A percentile compares a stretch with the other conserved stretches of the same genome.
Conservation (phyloP, 2,113 vertebrate species). For the Corythaeola cristata region DNA sequence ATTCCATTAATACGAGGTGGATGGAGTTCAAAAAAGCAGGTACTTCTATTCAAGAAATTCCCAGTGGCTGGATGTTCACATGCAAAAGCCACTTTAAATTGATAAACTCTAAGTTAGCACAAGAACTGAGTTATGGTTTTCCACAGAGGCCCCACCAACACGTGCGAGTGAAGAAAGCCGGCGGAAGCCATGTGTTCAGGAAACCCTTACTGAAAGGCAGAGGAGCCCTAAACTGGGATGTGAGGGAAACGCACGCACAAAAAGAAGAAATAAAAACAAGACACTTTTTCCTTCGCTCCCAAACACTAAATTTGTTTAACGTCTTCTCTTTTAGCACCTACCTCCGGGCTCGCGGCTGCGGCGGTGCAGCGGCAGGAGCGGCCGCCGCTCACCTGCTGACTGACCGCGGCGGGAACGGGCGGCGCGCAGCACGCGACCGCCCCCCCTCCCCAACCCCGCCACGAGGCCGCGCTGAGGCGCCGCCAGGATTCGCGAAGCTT, state of each 20-base stretch:
- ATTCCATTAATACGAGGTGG: not conserved
- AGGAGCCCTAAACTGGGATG: no score
- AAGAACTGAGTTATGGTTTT: not conserved
- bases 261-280: not conserved
- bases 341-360: accelerated
- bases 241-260: accelerated
- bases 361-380: accelerated
- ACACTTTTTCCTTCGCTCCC: not conserved
- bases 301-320: not conserved
- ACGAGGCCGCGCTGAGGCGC: no score
- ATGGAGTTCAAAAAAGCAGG: not conserved
- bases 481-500: not conserved
- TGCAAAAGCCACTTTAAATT: not conserved
- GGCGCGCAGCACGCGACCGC: no score
- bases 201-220: not conserved
- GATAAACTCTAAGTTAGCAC: not conserved
- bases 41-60: not conserved
- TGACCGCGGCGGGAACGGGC: accelerated
- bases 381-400: not conserved
- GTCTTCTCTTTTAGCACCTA: not conserved
- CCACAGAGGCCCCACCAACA: not conserved
- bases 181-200: no score
- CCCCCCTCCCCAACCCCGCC: no score
- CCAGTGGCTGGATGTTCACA: not conserved
- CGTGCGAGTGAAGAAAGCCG: not conserved